Percentiles rank a stretch among this genome's conserved stretches.
These are phyloP conservation scores for Cephalopterus ornatus DNA, from an alignment of 2,113 vertebrate genomes.

Conservation along the genomic window DNA sequence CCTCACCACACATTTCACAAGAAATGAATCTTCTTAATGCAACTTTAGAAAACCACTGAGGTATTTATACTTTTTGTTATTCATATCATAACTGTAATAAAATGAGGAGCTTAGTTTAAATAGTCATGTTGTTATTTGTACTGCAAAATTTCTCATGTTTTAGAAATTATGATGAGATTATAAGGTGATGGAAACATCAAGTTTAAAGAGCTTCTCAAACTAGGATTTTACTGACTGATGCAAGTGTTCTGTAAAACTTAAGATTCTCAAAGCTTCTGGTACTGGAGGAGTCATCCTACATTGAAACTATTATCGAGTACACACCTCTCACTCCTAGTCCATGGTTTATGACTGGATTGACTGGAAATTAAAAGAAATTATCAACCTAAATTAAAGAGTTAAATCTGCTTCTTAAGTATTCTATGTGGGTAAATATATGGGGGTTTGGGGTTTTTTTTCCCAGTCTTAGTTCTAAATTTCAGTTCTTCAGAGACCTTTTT, in stretches of 20 bases:
- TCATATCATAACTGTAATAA: background rate
- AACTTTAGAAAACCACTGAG: background rate
- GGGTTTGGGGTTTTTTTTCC: background rate
- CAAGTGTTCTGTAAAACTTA: background rate
- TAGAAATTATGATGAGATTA: background rate
- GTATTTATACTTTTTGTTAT: background rate
- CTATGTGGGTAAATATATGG: background rate
- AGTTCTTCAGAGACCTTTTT: background rate
- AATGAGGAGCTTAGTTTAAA: background rate
- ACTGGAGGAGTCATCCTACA: background rate
- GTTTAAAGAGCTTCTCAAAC: background rate
- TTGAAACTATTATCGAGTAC: background rate
- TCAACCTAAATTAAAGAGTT: background rate
- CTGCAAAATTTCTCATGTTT: background rate
- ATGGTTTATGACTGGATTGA: background rate
- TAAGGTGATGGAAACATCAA: background rate
- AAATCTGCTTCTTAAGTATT: background rate
- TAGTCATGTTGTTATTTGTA: background rate
- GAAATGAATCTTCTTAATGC: background rate
- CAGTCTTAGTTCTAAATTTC: background rate
- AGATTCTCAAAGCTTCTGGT: background rate
- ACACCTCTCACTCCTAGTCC: background rate
- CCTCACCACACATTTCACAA: rapidly evolving
- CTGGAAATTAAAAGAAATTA: background rate
- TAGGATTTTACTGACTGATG: background rate